Evolutionary conservation across 30 jellyfish, hydroid and myxozoan species (phyloP).

Genomic region (Pseudorhiza aurosa): DNA sequence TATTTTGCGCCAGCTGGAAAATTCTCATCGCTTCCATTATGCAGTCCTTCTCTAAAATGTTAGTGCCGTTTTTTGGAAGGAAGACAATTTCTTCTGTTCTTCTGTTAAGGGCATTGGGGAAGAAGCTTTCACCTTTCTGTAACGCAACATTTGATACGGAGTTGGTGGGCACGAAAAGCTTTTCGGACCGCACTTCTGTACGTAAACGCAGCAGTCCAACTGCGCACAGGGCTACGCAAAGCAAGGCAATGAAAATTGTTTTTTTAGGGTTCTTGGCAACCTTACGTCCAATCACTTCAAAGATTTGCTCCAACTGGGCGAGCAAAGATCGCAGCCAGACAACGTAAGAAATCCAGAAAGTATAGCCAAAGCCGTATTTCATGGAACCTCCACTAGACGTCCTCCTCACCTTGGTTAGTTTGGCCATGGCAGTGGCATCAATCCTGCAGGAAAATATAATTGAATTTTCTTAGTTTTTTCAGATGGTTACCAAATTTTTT

Average conservation of each 20-base stretch:
- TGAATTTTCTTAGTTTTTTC: too few relatives aligned
- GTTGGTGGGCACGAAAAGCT: slow-evolving; percentile 57
- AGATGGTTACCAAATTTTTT: too few relatives aligned
- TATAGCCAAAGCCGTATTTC: neutral
- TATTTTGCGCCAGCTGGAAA: slow-evolving; percentile 5
- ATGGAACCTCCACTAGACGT: neutral
- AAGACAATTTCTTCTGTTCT: slow-evolving; percentile 52
- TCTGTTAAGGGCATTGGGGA: slow-evolving; percentile 38
- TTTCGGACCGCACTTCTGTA: slow-evolving; percentile 33
- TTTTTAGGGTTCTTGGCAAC: slow-evolving; percentile 69
- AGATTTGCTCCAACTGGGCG: slow-evolving; percentile 35
- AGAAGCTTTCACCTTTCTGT: slow-evolving; percentile 32
- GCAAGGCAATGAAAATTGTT: slow-evolving; percentile 9
- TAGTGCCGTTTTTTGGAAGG: slow-evolving; percentile 53
- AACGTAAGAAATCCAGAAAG: slow-evolving; percentile 29
- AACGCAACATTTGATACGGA: slow-evolving; percentile 52
- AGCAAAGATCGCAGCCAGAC: slow-evolving; percentile 40
- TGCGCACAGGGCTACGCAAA: slow-evolving; percentile 20
- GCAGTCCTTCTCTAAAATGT: slow-evolving; percentile 7
- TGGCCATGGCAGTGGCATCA: too few relatives aligned
- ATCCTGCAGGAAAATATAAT: too few relatives aligned
- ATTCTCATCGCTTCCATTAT: slow-evolving; percentile 39
- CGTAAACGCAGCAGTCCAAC: slow-evolving; percentile 39
- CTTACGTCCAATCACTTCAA: slow-evolving; percentile 41
- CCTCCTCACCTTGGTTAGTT: neutral